These are phyloP conservation scores for Rafetus swinhoei DNA, from an alignment of 2,113 vertebrate species.

Conservation along the genomic window DNA sequence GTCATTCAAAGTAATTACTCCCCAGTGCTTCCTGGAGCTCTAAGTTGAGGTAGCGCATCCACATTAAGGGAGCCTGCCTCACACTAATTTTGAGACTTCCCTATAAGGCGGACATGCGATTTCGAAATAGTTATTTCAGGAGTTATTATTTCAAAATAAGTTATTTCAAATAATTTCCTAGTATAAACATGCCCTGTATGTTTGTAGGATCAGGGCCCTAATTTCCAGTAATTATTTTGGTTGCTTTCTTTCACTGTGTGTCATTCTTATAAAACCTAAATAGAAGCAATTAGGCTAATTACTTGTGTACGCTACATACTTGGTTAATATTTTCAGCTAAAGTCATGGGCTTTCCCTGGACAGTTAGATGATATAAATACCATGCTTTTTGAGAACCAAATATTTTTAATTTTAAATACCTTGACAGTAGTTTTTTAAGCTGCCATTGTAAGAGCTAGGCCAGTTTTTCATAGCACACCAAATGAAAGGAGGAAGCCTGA, in stretches of 20 bases:
- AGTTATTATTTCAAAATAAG: no score
- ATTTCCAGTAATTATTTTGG: not conserved
- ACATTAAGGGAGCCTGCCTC: no score
- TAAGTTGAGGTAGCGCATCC: no score
- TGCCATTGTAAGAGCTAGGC: not conserved
- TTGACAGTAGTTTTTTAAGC: conserved; percentile 31
- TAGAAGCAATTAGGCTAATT: conserved; percentile 48
- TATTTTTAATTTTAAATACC: conserved; percentile 42
- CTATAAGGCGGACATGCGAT: no score
- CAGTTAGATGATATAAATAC: conserved; percentile 36
- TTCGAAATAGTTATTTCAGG: no score
- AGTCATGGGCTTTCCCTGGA: not conserved
- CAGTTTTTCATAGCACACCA: not conserved
- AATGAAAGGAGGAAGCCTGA: not conserved
- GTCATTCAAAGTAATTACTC: no score
- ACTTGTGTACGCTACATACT: conserved; percentile 46
- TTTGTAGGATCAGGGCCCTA: not conserved
- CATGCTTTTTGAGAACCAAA: not conserved
- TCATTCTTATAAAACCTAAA: not conserved
- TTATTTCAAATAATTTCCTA: no score
- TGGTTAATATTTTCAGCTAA: conserved; percentile 58
- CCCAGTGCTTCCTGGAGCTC: no score
- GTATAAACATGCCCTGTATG: no score
- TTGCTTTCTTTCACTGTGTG: conserved; percentile 34
- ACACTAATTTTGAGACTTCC: no score